These are phyloP conservation scores for Poicephalus gulielmi DNA, from an alignment of 2,113 vertebrate genomes.

Conservation along the genomic window DNA sequence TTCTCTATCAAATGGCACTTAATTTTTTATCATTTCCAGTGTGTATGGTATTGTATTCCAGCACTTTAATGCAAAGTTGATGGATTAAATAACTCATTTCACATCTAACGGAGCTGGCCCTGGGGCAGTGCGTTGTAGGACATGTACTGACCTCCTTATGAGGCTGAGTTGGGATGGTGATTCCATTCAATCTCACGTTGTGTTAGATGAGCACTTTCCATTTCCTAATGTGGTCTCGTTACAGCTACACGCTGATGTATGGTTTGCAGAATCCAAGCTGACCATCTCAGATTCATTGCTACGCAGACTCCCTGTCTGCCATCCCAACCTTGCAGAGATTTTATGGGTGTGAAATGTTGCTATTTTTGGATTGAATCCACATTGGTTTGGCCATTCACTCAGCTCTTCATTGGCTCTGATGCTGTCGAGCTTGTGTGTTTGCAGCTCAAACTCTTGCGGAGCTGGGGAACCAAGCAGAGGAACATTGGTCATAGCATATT, in stretches of 20 bases:
- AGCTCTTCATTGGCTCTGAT: background rate
- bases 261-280: background rate
- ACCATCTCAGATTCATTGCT: background rate
- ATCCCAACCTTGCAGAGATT: background rate
- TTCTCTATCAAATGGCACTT: background rate
- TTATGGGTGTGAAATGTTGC: background rate
- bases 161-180: background rate
- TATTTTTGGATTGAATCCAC: background rate
- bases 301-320: background rate
- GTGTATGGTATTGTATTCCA: background rate
- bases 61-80: background rate
- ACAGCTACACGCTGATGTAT: rapidly evolving
- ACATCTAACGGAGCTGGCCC: background rate
- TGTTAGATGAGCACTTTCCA: background rate
- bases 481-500: rapidly evolving
- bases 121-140: background rate
- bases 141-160: background rate
- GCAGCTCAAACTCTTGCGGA: background rate
- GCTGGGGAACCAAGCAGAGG: background rate
- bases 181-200: rapidly evolving
- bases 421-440: background rate
- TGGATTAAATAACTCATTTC: background rate
- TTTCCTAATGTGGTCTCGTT: rapidly evolving
- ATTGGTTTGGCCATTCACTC: background rate
- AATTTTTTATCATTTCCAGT: background rate